A percentile compares a stretch with the other conserved stretches of the same genome.
These are phyloP conservation scores for Sebastes fasciatus DNA, from an alignment of 2,113 vertebrate species.

Conservation along the genomic window DNA sequence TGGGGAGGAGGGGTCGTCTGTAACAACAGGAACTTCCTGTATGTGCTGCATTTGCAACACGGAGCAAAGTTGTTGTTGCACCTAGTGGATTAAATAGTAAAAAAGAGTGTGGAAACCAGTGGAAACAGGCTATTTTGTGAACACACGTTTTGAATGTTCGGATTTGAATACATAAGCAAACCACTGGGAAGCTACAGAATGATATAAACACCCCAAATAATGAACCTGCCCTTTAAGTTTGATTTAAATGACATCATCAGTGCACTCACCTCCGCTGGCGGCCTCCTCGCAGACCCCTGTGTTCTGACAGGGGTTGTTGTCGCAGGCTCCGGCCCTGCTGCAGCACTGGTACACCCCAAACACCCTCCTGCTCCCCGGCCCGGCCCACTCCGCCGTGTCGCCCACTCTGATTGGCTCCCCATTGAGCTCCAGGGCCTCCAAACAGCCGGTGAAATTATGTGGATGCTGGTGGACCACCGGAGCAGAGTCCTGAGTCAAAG, in stretches of 20 bases:
- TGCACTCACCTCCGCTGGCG: conserved; percentile 82
- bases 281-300: conserved; percentile 87
- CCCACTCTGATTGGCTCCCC: conserved; percentile 80
- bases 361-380: conserved; percentile 78
- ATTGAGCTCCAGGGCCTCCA: conserved; percentile 87
- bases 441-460: conserved; percentile 87
- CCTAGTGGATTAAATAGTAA: too few species aligned
- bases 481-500: background rate
- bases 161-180: too few species aligned
- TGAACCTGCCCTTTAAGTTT: background rate
- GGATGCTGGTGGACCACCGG: conserved; percentile 43
- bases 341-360: conserved; percentile 89
- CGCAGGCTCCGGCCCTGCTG: conserved; percentile 74
- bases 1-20: too few species aligned
- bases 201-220: too few species aligned
- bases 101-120: too few species aligned
- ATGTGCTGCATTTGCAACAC: too few species aligned
- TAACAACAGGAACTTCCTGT: too few species aligned
- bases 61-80: too few species aligned
- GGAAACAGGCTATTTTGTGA: too few species aligned
- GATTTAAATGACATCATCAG: background rate
- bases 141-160: too few species aligned
- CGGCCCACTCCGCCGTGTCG: conserved; percentile 56
- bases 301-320: conserved; percentile 86
- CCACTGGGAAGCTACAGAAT: too few species aligned